Base-by-base conservation (phyloP, 1,140 invertebrate species). In the Lucilia sericata region DNA sequence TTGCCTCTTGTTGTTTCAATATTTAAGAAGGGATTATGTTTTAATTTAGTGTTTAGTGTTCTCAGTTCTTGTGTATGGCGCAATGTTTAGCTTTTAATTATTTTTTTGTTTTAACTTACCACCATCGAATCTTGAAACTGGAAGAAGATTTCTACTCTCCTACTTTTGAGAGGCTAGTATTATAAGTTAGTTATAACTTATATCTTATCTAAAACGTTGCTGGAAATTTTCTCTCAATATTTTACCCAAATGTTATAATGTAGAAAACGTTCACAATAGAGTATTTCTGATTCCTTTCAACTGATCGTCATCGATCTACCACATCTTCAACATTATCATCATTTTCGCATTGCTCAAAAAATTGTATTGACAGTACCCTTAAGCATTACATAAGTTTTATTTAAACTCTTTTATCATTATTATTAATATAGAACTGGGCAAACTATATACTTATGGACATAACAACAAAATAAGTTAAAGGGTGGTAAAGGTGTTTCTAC, bases 321-420 rank as follows among this genome's bases (percentile, higher is more conserved):
- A 42, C 42, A 42, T 42, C 42, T 42, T 42, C 42, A 42, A 1
- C 42, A 8, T 42, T 10, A 42, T 42, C 8, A n/a, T 36, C 5
- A 42, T 42, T 8, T 55, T 12, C 4, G 0, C 51, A 8, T 19
- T 70, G 65, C 21, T 70, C 65, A 70, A 76, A 74, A 36, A 80
- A 47, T 51, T 51, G 42, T 51, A 80, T 80, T 80, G 76, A 80
- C 76, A 80, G 76, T 25, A 49, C 42, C 76, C 76, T 51, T 21
- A 49, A 78, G 75, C 42, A 51, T 80, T 51, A 80, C 76, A 80
- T 80, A 49, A 49, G 34, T 80, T 49, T 80, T 80, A 80, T 80
- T 80, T 80, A 49, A 80, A 49, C 42, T 49, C 76, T 80, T 80
- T 80, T 80, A 80, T 80, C 76, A 80, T 80, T 80, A 21, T 80